These are phyloP conservation scores for Phataginus tricuspis DNA, from an alignment of 2,797 vertebrate species.

Conservation along the genomic window DNA sequence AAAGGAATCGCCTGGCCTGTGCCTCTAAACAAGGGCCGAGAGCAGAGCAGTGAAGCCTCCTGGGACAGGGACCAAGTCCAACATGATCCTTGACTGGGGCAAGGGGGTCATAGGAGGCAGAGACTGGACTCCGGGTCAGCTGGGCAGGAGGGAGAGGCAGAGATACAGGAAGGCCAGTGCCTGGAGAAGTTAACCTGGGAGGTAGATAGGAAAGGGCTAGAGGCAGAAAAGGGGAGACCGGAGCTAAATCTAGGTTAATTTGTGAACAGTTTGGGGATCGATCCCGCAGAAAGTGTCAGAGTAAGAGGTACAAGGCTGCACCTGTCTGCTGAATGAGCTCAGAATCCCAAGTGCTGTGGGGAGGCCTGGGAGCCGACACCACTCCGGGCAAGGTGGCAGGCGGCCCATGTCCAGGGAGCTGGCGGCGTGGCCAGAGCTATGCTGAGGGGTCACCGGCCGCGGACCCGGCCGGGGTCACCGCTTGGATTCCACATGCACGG, in stretches of 20 bases:
- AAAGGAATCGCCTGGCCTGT: background rate
- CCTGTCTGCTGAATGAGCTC: conserved; percentile 4
- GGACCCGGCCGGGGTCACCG: rapidly evolving
- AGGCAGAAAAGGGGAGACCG: background rate
- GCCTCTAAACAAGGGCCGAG: background rate
- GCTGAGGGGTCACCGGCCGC: background rate
- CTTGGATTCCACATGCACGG: background rate
- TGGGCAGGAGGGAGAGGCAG: background rate
- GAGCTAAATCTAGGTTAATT: conserved; percentile 27
- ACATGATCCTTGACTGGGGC: background rate
- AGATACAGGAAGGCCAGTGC: rapidly evolving
- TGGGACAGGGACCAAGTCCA: background rate
- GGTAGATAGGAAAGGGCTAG: background rate
- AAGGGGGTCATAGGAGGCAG: background rate
- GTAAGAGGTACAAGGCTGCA: background rate
- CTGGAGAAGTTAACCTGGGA: background rate
- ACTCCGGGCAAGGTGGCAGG: background rate
- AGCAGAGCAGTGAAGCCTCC: background rate
- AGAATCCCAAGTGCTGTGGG: background rate
- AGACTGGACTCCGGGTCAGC: background rate
- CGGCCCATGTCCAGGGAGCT: rapidly evolving
- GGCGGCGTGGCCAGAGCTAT: background rate
- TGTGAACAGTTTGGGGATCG: background rate
- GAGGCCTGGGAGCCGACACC: background rate
- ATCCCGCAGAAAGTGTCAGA: background rate